These are phyloP conservation scores for Melanaphis sacchari DNA, from an alignment of 1,140 invertebrate species.

Conservation along the genomic window DNA sequence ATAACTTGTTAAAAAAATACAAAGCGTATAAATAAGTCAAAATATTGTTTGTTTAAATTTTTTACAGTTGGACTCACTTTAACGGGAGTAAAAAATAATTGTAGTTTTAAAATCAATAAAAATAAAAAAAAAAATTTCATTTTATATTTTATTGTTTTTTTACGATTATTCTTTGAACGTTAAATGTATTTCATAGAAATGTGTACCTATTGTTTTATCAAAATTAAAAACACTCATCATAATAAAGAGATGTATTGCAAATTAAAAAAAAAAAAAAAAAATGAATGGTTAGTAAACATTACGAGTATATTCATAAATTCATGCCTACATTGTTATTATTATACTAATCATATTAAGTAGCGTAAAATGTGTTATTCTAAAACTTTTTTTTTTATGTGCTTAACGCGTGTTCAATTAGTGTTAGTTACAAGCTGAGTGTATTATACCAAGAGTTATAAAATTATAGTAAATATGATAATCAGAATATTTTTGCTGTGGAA, in stretches of 20 bases:
- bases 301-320: conserved; percentile 11
- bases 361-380: conserved; percentile 3
- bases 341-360: conserved; percentile 32
- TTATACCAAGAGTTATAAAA: neutral
- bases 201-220: neutral
- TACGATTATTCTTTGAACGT: neutral
- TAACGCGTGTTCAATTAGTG: conserved; percentile 35
- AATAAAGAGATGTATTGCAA: neutral
- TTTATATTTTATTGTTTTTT: too few species aligned
- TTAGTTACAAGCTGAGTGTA: neutral
- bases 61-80: neutral
- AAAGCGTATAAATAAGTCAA: neutral
- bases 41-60: conserved; percentile 19
- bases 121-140: too few species aligned
- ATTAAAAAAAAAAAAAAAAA: conserved; percentile 2
- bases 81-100: neutral
- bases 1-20: neutral
- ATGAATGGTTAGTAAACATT: neutral
- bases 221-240: neutral
- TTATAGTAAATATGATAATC: conserved; percentile 23
- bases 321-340: conserved; percentile 19
- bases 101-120: neutral
- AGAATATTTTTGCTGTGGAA: neutral
- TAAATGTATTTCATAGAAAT: neutral
- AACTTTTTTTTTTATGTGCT: conserved; percentile 16